phyloP scores from a whole-genome alignment of 2,888 invertebrate genomes.

The Xestia sexstrigata region DNA sequence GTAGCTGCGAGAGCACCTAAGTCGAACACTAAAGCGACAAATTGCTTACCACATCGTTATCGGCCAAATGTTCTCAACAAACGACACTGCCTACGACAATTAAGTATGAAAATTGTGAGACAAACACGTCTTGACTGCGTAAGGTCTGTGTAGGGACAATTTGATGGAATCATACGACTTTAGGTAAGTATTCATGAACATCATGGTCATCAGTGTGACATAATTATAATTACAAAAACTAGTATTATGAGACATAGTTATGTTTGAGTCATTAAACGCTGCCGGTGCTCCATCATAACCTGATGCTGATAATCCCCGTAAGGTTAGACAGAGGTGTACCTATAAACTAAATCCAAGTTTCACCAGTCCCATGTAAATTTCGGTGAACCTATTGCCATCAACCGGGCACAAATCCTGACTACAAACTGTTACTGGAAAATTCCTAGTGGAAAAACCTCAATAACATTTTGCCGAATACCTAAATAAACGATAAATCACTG shows the following conservation, averaged over 20 bases:
- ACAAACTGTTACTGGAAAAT: neutral
- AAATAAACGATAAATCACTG: neutral
- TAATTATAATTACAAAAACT: neutral
- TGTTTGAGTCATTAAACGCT: neutral
- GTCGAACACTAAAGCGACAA: conserved; percentile 45
- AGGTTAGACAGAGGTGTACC: neutral
- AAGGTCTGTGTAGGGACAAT: neutral
- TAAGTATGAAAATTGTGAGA: conserved; percentile 28
- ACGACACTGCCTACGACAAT: conserved; percentile 30
- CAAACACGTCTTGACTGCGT: conserved; percentile 5
- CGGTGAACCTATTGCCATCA: neutral
- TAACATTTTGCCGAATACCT: neutral
- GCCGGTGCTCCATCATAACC: neutral
- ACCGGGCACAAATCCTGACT: neutral
- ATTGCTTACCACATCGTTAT: conserved; percentile 51
- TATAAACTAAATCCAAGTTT: neutral
- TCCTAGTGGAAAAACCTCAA: no score
- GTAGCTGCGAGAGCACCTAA: conserved; percentile 16
- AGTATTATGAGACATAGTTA: neutral
- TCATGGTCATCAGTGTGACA: neutral
- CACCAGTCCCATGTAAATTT: neutral
- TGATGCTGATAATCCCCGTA: neutral
- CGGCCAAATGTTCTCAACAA: conserved; percentile 32
- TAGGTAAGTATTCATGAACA: neutral
- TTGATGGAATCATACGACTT: conserved; percentile 11